Conservation (phyloP, 2,113 vertebrate genomes). For the Sceloporus tristichus region DNA sequence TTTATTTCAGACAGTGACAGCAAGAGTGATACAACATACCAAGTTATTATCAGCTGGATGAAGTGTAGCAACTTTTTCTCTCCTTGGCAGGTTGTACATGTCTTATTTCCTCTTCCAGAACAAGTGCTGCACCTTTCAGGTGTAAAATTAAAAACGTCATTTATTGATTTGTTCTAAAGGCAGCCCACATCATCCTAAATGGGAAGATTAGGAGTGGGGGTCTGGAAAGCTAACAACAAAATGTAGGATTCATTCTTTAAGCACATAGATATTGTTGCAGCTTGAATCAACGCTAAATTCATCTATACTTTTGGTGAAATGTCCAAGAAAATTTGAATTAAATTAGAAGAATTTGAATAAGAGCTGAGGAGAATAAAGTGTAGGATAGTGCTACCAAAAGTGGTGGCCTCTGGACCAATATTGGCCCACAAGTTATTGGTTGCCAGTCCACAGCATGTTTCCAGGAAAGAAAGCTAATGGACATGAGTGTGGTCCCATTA, state of each 20-base stretch:
- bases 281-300: not conserved
- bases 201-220: not conserved
- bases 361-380: too few relatives aligned
- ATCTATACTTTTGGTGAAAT: not conserved
- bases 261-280: not conserved
- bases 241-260: not conserved
- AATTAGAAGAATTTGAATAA: not conserved
- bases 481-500: too few relatives aligned
- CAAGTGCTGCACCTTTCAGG: constrained; percentile 75
- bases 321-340: not conserved
- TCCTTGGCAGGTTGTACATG: constrained; percentile 74
- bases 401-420: too few relatives aligned
- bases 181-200: not conserved
- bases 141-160: not conserved
- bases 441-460: too few relatives aligned
- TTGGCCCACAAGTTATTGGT: too few relatives aligned
- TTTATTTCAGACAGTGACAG: too few relatives aligned
- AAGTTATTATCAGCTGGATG: constrained; percentile 78
- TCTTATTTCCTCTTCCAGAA: constrained; percentile 76
- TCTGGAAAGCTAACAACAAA: constrained; percentile 2
- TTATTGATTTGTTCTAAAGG: accelerated
- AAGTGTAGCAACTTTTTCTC: constrained; percentile 80
- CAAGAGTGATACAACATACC: constrained; percentile 54
- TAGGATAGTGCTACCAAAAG: not conserved
- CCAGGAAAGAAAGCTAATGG: too few relatives aligned